A percentile compares a stretch with the other conserved stretches of the same genome.
Evolutionary conservation across 2,113 vertebrate species (phyloP).

Genomic region (Suncus etruscus): DNA sequence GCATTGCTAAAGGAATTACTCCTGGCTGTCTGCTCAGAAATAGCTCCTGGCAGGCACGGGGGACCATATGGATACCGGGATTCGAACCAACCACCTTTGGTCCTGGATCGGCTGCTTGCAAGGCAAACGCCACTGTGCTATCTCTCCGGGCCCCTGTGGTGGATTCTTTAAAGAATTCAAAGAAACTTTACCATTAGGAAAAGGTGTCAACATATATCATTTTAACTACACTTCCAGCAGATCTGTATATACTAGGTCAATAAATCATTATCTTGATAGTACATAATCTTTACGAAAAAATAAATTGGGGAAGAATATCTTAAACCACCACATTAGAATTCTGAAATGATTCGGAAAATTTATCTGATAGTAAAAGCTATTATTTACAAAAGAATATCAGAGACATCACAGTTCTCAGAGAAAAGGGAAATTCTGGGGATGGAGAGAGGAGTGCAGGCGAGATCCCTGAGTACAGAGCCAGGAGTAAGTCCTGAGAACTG

Average conservation of each 20-base stretch:
- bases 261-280: slow-evolving; percentile 2
- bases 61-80: too few species aligned
- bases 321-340: slow-evolving; percentile 23
- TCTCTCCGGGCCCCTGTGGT: too few species aligned
- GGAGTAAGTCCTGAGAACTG: too few species aligned
- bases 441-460: too few species aligned
- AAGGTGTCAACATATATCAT: background rate
- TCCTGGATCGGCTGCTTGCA: too few species aligned
- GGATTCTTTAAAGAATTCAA: slow-evolving; percentile 42
- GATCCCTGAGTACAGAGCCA: too few species aligned
- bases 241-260: background rate
- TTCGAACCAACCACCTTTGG: too few species aligned
- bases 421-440: background rate
- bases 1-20: too few species aligned
- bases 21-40: too few species aligned
- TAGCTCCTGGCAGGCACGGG: too few species aligned
- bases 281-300: slow-evolving; percentile 4
- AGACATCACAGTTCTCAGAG: background rate
- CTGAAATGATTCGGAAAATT: background rate
- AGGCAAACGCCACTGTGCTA: too few species aligned
- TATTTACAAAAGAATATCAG: background rate
- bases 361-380: slow-evolving; percentile 37
- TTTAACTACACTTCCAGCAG: slow-evolving; percentile 31
- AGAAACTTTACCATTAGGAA: background rate
- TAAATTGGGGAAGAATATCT: slow-evolving; percentile 13